Conservation (phyloP, 2,113 vertebrate species). For the Thymallus thymallus region DNA sequence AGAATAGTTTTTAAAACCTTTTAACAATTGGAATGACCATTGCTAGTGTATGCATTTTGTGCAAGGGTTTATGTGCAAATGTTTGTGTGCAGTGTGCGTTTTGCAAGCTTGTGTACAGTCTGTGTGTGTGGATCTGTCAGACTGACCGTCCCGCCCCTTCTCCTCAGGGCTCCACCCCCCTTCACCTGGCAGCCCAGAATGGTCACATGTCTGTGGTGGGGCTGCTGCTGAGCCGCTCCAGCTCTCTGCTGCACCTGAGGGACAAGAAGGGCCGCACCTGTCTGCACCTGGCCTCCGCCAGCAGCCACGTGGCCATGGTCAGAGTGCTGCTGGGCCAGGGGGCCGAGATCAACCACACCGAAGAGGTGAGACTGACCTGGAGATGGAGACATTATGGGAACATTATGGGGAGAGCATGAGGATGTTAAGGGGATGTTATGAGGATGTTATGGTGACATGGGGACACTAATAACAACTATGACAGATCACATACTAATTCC, state of each 20-base stretch:
- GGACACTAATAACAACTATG: no score
- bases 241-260: constrained; percentile 55
- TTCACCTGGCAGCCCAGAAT: constrained; percentile 60
- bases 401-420: no score
- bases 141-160: background rate
- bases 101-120: background rate
- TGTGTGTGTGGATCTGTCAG: background rate
- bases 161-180: constrained; percentile 53
- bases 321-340: constrained; percentile 53
- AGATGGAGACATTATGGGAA: no score
- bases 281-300: constrained; percentile 50
- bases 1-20: no score
- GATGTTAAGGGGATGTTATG: no score
- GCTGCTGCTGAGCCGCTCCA: constrained; percentile 61
- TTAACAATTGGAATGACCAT: no score
- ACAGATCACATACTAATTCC: no score
- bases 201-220: constrained; percentile 62
- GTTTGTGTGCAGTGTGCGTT: no score
- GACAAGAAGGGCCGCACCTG: constrained; percentile 59
- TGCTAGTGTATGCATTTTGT: no score
- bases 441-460: no score
- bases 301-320: constrained; percentile 50
- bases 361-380: constrained; percentile 46
- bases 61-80: no score
- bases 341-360: constrained; percentile 57